Evolutionary conservation across 64 coral and sea anemone species (phyloP), one percentile per base, ranked within the genome.

Genomic region (Montipora foliosa): DNA sequence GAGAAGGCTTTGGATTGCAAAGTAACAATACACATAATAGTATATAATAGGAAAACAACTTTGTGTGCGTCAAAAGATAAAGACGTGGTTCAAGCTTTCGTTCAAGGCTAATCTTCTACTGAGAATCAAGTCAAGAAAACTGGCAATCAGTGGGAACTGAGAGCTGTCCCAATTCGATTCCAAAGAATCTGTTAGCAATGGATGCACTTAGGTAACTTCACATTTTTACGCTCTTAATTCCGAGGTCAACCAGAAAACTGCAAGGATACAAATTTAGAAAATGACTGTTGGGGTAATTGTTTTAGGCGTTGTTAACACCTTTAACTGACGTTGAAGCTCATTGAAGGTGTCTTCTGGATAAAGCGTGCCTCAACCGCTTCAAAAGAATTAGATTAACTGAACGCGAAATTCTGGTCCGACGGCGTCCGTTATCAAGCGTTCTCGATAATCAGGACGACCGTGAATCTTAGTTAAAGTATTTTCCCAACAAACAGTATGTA

Each of bases 11-110:
- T 86, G 70, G 62, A 72, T 84, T 67, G 81, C 60, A 84, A 84
- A 84, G 81, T 84, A 84, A 86, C 82, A 86, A 86, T 86, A 86
- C 82, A 5, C 20, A 50, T 86, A 49, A 86, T 86, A 24, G 66
- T 86, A 86, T 72, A 86, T 50, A 86, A 72, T 86, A 71, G 17
- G 45, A 48, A 68, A 47, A 13, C 62, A 86, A 71, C 64, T 70
- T 86, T 69, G 82, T 19, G 66, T 55, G 82, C 70, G 82, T 70
- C 66, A 49, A 71, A 21, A 10, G 21, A 11, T 57, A 49, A 67
- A 49, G 45, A 71, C 45, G 19, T 49, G 47, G 67, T 7, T 17
- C 58, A 7, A 13, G 16, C 57, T 61, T 84, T 44, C 11, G 60
- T 17, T 13, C 11, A 48, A 67, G 37, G 12, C 52, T 12, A 9